Conservation (phyloP, 2,113 vertebrate genomes). For the Henicopernis longicauda region DNA sequence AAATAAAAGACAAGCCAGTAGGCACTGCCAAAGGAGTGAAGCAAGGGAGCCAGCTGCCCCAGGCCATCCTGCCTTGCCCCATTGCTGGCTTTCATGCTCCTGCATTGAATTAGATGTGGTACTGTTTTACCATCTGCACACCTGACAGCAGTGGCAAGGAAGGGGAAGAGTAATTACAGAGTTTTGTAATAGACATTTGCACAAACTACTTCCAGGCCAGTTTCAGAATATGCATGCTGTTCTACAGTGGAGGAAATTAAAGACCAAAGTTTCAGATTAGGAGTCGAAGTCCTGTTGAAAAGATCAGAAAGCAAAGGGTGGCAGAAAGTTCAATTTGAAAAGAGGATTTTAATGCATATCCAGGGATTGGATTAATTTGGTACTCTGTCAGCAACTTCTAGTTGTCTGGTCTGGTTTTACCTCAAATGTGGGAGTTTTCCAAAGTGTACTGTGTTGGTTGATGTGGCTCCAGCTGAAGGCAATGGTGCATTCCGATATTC, state of each 20-base stretch:
- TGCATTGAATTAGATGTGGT: not conserved
- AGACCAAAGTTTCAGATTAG: not conserved
- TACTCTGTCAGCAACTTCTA: not conserved
- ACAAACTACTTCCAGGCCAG: not conserved
- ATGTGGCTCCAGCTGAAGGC: not conserved
- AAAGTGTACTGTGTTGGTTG: not conserved
- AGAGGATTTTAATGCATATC: not conserved
- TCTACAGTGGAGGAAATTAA: not conserved
- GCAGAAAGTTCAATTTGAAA: not conserved
- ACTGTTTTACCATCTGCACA: not conserved
- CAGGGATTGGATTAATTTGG: not conserved
- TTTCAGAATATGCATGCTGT: not conserved
- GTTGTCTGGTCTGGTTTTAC: not conserved
- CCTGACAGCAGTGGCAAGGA: not conserved
- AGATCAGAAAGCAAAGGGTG: not conserved
- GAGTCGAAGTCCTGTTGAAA: not conserved
- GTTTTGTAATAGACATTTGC: not conserved
- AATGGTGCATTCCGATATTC: not conserved
- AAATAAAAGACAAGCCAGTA: not conserved
- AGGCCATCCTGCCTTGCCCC: not conserved
- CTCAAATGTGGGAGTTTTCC: not conserved
- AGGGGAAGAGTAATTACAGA: not conserved
- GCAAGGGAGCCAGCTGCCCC: not conserved
- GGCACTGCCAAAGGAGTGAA: not conserved
- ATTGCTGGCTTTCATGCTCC: not conserved